Percentiles rank a stretch among this genome's conserved stretches.
Conservation (phyloP, 2,113 vertebrate genomes). For the Nannobrachium achirus region DNA sequence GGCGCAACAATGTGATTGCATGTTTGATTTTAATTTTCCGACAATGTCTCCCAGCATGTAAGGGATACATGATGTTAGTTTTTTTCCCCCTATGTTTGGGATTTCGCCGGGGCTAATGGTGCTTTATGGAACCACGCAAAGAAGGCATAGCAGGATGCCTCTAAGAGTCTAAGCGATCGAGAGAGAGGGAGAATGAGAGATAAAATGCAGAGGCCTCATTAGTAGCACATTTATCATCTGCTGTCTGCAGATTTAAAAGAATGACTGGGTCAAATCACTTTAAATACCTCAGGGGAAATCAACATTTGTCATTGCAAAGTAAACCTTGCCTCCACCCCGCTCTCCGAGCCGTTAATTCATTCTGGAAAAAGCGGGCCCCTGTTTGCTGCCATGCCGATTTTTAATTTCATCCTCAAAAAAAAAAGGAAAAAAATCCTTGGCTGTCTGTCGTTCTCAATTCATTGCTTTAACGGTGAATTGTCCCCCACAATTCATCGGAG, state of each 20-base stretch:
- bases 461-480: constrained; percentile 77
- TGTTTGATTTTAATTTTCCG: constrained; percentile 81
- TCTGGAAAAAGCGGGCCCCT: constrained; percentile 65
- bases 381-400: constrained; percentile 68
- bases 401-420: constrained; percentile 79
- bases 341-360: constrained; percentile 75
- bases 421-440: constrained; percentile 69
- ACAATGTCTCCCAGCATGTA: constrained; percentile 74
- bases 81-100: constrained; percentile 58
- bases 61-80: constrained; percentile 51
- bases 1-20: constrained; percentile 76
- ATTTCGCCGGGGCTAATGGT: constrained; percentile 58
- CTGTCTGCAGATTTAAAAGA: constrained; percentile 83
- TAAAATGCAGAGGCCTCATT: constrained; percentile 80
- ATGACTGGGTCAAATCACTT: constrained; percentile 85
- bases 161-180: constrained; percentile 58
- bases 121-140: constrained; percentile 58
- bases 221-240: constrained; percentile 85
- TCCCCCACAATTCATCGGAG: constrained; percentile 73
- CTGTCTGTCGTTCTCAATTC: constrained; percentile 78
- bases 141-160: constrained; percentile 56
- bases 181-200: constrained; percentile 68
- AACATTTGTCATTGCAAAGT: constrained; percentile 82
- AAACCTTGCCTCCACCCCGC: constrained; percentile 73
- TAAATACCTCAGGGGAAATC: constrained; percentile 85